phyloP scores from a whole-genome alignment of 2,888 invertebrate species.

The Drosophila sordidula region DNA sequence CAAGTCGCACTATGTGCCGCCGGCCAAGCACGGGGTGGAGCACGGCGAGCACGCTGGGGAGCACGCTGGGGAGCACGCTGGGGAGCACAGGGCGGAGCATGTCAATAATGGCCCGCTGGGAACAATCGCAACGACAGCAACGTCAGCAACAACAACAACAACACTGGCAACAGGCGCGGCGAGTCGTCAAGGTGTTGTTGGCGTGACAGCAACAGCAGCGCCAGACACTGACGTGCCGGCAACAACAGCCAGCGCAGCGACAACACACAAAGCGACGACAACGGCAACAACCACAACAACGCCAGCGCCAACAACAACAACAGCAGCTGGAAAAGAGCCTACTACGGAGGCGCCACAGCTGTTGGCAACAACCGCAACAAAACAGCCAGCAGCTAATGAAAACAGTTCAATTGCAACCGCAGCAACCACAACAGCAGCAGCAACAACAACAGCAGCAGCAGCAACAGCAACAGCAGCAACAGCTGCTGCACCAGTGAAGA shows the following conservation, averaged over 20 bases:
- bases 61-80: slow-evolving; percentile 46
- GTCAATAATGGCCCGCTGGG: slow-evolving; percentile 7
- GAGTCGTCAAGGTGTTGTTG: neutral
- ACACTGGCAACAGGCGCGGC: neutral
- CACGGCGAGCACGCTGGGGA: slow-evolving; percentile 43
- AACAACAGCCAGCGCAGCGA: slow-evolving; percentile 18
- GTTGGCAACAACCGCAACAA: slow-evolving; percentile 33
- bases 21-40: slow-evolving; percentile 72
- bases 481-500: slow-evolving; percentile 24
- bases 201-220: neutral
- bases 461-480: slow-evolving; percentile 28
- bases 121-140: slow-evolving; percentile 19
- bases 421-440: slow-evolving; percentile 13
- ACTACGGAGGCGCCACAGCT: slow-evolving; percentile 22
- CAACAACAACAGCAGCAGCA: slow-evolving; percentile 12
- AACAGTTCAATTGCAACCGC: slow-evolving; percentile 50
- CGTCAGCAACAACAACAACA: slow-evolving; percentile 15
- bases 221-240: slow-evolving; percentile 8
- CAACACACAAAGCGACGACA: slow-evolving; percentile 28
- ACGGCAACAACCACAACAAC: slow-evolving; percentile 15
- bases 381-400: slow-evolving; percentile 51
- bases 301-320: slow-evolving; percentile 19
- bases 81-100: slow-evolving; percentile 19
- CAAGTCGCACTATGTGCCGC: slow-evolving; percentile 84
- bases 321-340: slow-evolving; percentile 24